Base-by-base conservation (phyloP, 1,140 invertebrate genomes). In the Cylas formicarius region DNA sequence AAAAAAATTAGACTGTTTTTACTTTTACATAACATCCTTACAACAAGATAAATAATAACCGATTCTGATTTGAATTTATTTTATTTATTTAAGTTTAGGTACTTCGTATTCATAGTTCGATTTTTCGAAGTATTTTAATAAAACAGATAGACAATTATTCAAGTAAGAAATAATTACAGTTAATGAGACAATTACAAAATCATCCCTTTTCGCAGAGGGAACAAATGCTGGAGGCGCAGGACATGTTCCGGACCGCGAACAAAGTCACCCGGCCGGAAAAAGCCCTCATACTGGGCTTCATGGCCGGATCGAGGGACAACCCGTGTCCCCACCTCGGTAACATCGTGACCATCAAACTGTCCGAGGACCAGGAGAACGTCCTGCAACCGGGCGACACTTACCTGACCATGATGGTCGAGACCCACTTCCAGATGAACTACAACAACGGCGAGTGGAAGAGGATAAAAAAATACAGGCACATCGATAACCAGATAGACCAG, bases 361-460 rank as follows among this genome's bases (percentile, higher is more conserved):
- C 84, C 42, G 90, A 95, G 62, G 82, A 88, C 66, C 76, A 86
- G 55, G 88, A 93, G 62, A 81, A 81, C 45, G 79, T 90, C 0
- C 67, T 75, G 5, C 84, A 90, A 55, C 64, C 78, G 0, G 85
- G 86, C 62, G 81, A 83, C 43, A 80, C 77, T 0, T 77, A 77
- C 34, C 67, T 84, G 0, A 78, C 78, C 0, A 83, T 88, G 76
- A 71, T 89, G 28, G 86, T 87, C 0, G 90, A 96, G 65, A 92
- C 86, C 9, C 90, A 92, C 67, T 94, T 94, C 75, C 90, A 94
- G 69, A 94, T 96, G 90, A 94, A 96, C 67, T 95, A 94, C 68
- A 86, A 82, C 50, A 91, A 88, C 41, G 90, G 90, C 1, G 89
- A 93, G 63, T 94, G 90, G 89, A 93, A 92, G 55, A 69, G 86